Evolutionary conservation across 2,888 invertebrate species (phyloP), one percentile per base, ranked within the genome.

Genomic region (Clepsis dumicolana): DNA sequence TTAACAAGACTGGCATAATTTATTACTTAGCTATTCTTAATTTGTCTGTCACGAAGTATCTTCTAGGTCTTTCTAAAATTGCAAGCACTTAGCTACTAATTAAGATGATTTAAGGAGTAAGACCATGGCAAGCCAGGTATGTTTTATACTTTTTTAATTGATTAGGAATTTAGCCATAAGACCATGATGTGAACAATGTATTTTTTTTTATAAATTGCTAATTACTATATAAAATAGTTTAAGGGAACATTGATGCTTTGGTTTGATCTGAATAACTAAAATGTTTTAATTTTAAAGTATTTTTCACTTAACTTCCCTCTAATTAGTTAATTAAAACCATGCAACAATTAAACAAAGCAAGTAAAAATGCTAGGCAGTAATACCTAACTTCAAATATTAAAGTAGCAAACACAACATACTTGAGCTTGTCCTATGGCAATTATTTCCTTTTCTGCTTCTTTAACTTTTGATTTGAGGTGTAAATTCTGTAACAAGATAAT

Each of bases 371-470:
- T 35, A 14, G 50, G 14, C 21, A 56, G 52, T 25, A 21, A 35
- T 56, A 18, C 7, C 35, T 35, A 35, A 24, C 21, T 52, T 25
- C 5, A 52, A 25, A 21, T 44, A 62, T 3, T 53, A 52, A 60
- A 16, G 50, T 44, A 62, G 27, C 52, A 18, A 29, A 52, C 44
- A 52, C 44, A 60, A 87, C 93, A 92, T 89, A 95, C 95, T 92
- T 95, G 95, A 74, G 91, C 91, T 81, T 94, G 94, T 44, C 95
- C 94, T 80, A 95, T 92, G 10, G 92, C 84, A 72, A 95, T 86
- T 66, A 95, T 95, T 77, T 95, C 93, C 75, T 94, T 91, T 83
- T 95, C 95, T 72, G 95, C 94, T 77, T 95, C 94, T 78, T 90
- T 90, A 52, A 95, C 94, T 86, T 94, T 94, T 52, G 87, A 86